Conservation (phyloP, 2,113 vertebrate genomes). For the Daphoenositta chrysoptera region DNA sequence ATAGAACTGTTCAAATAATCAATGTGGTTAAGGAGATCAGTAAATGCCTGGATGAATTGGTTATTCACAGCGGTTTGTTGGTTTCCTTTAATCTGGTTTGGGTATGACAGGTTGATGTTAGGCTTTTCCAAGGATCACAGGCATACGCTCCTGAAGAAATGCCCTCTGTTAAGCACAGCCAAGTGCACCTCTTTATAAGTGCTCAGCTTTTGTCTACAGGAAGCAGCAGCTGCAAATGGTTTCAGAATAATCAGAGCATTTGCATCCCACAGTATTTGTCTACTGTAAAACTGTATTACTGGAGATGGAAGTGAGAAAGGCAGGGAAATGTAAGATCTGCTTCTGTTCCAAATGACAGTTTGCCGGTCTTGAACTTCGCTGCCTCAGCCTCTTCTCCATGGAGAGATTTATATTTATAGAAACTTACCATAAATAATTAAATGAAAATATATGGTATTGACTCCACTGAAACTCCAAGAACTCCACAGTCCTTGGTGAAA, state of each 20-base stretch:
- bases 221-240: neutral
- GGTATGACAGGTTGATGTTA: neutral
- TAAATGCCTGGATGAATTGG: neutral
- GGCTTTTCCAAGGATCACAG: neutral
- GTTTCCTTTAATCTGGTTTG: neutral
- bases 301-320: neutral
- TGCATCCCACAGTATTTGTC: neutral
- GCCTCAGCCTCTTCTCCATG: neutral
- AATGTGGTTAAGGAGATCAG: neutral
- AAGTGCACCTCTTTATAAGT: neutral
- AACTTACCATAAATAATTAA: neutral
- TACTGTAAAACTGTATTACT: accelerated
- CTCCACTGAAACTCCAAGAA: neutral
- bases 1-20: neutral
- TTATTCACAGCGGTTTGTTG: neutral
- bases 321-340: neutral
- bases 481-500: neutral
- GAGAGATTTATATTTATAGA: neutral
- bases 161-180: neutral
- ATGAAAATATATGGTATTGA: neutral
- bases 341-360: neutral
- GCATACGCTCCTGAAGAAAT: neutral
- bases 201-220: neutral
- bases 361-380: neutral
- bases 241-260: neutral